A percentile compares a stretch with the other conserved stretches of the same genome.
These are phyloP conservation scores for Orthonevra nobilis DNA, from an alignment of 2,888 invertebrate species.

Conservation along the genomic window DNA sequence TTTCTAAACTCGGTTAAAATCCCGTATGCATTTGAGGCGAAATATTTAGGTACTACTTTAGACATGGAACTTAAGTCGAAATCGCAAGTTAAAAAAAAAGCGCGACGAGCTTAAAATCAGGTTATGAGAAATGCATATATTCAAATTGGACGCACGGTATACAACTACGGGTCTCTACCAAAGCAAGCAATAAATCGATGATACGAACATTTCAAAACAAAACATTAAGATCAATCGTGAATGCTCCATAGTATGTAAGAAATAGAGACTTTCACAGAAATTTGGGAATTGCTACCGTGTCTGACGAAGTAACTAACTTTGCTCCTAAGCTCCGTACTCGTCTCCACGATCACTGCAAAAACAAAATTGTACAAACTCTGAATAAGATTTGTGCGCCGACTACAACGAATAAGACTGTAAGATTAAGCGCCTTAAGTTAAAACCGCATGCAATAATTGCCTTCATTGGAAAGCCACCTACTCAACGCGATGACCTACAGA, in stretches of 20 bases:
- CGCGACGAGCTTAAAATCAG: conserved; percentile 8
- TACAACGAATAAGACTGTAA: background rate
- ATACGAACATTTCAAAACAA: background rate
- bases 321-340: background rate
- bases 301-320: background rate
- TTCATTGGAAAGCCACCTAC: conserved; percentile 2
- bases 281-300: background rate
- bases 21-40: background rate
- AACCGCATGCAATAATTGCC: conserved; percentile 5
- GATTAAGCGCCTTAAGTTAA: background rate
- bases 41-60: background rate
- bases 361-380: background rate
- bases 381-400: background rate
- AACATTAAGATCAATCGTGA: background rate
- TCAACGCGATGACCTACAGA: background rate
- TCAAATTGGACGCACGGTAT: background rate
- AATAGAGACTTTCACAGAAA: conserved; percentile 3
- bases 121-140: background rate
- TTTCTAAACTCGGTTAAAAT: conserved; percentile 3
- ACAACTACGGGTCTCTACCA: background rate
- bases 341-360: background rate
- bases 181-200: background rate
- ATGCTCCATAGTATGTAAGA: background rate
- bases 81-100: conserved; percentile 5
- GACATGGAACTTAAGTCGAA: conserved; percentile 2